Base-by-base conservation (phyloP, 30 jellyfish, hydroid and myxozoan species). In the Nemopilema nomurai region DNA sequence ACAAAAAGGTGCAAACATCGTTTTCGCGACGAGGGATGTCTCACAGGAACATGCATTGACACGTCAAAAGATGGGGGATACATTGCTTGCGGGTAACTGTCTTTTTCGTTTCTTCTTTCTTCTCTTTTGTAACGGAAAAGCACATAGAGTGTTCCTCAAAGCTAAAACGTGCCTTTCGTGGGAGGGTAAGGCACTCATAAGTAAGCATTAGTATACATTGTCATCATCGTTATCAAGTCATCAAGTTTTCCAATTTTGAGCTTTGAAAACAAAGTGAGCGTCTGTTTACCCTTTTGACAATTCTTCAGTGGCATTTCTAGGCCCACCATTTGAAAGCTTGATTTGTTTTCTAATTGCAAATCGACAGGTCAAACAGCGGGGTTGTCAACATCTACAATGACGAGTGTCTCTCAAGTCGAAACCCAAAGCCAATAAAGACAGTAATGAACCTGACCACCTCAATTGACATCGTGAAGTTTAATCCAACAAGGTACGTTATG, bases 11-110 rank as follows among this genome's bases (percentile, higher is more conserved):
- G 98, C 74, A 78, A 33, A 81, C 98, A 92, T 65, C 76, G 74
- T 51, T 92, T 92, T 71, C 79, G 87, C 16, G 98, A 92, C 49
- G 97, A 92, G 17, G 98, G 98, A 49, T 92, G 97, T 23, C 57
- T 86, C 21, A 51, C 41, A 67, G 94, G 91, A 1, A 71, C 88
- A 9, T 51, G 90, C 57, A 52, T 92, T 23, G 91, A 93, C 29
- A 76, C 82, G 28, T 81, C 98, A 6, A 80, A 80, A 4, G 79
- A 90, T 87, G 96, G 98, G 1, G 62, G 79, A 26, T 92, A 18
- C 41, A 66, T 92, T 57, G 98, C 98, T 24, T 82, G 93, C 28
- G 98, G 98, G 98, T 92, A 79, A 19, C 6, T 41, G 57, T 3
- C 6, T 13, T 41, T 3, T 41, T 41, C 57, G 57, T 13, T 41